phyloP scores from a whole-genome alignment of 2,888 invertebrate species.

The Podabrus alpinus region DNA sequence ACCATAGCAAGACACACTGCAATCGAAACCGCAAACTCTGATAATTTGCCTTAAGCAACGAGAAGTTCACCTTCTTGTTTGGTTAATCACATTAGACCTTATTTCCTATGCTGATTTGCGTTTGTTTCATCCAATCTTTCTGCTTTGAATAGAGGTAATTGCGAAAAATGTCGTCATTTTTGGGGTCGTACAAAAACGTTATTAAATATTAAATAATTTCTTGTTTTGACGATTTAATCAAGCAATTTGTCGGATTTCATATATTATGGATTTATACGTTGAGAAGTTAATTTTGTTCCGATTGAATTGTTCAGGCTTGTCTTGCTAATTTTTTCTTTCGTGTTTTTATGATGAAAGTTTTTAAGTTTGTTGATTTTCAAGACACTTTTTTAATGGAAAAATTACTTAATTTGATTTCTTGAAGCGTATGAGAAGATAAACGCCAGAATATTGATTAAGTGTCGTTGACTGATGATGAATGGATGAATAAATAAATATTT shows the following conservation, averaged over 20 bases:
- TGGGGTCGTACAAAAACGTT: not conserved
- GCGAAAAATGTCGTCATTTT: not conserved
- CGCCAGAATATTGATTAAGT: not conserved
- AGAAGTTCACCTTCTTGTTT: conserved; percentile 7
- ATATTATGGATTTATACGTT: not conserved
- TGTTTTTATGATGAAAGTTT: not conserved
- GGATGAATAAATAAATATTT: not conserved
- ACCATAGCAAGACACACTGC: conserved; percentile 40
- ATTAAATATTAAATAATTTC: not conserved
- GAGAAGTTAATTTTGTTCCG: not conserved
- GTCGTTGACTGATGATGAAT: not conserved
- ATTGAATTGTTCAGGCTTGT: not conserved
- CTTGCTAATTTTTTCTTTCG: not conserved
- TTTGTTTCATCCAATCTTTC: not conserved
- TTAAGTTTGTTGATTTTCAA: not conserved
- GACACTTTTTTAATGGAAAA: not conserved
- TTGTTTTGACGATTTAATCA: not conserved
- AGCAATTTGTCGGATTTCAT: not conserved
- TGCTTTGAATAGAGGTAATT: not conserved
- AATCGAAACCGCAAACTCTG: conserved; percentile 35
- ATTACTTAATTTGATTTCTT: not conserved
- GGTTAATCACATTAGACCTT: conserved; percentile 1
- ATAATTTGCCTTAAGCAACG: conserved; percentile 20
- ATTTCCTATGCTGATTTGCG: not conserved
- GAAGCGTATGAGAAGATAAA: not conserved